These are phyloP conservation scores for Cryptoblepharus egeriae DNA, from an alignment of 2,797 vertebrate genomes.

Conservation along the genomic window DNA sequence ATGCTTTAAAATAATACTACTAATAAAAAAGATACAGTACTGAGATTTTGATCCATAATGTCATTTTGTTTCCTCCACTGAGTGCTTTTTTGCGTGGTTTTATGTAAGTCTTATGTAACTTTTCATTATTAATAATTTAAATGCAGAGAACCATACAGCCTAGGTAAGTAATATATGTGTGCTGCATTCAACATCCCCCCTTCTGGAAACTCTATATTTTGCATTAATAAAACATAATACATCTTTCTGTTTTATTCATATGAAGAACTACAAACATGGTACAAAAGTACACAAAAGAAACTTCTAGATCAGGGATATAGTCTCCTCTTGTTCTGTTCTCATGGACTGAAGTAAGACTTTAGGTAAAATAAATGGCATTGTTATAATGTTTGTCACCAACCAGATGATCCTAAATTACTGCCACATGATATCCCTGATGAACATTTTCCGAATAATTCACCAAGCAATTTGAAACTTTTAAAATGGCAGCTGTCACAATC, in stretches of 20 bases:
- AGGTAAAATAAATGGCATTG: not conserved
- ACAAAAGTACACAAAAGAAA: no score
- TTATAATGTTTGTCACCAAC: not conserved
- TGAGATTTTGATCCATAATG: not conserved
- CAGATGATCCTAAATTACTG: not conserved
- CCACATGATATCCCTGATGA: slow-evolving; percentile 1
- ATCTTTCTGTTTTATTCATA: not conserved
- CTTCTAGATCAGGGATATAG: not conserved
- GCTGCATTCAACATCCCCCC: not conserved
- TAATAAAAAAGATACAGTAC: not conserved
- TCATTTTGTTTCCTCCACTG: not conserved
- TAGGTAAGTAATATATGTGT: not conserved
- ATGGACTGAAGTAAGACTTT: not conserved
- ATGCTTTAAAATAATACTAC: not conserved
- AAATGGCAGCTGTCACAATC: slow-evolving; percentile 12
- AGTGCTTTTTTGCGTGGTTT: not conserved
- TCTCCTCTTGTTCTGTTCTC: not conserved
- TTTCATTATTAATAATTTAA: slow-evolving; percentile 8
- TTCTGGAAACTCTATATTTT: not conserved
- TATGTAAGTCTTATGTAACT: not conserved
- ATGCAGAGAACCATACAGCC: not conserved
- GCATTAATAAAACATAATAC: not conserved
- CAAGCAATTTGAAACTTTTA: slow-evolving; percentile 1
- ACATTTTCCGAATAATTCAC: slow-evolving; percentile 20
- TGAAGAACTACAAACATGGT: not conserved